Evolutionary conservation across 2,797 vertebrate species (phyloP), one percentile per base, ranked within the genome.

Genomic region (Pipistrellus pygmaeus): DNA sequence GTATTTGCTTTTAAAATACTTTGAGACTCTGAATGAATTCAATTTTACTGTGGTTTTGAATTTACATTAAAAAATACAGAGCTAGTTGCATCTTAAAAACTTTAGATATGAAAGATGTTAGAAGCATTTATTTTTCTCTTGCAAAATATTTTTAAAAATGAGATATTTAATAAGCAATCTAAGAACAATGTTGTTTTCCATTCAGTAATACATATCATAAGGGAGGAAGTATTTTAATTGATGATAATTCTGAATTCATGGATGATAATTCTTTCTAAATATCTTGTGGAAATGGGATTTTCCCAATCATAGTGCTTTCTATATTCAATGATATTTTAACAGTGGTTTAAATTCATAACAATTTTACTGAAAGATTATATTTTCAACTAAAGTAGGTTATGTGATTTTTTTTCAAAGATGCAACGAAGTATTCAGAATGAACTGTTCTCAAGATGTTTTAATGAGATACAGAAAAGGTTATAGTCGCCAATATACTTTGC

Each of bases 401-500:
- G 7, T 89, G 60, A 76, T 30, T 96, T 84, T 96, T 84, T 96
- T 80, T 72, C 15, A 57, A 41, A 92, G 53, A 75, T 8, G 44
- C 35, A 53, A 32, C 7, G 55, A 62, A 66, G 8, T 87, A 7
- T 66, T 88, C 78, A 71, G 27, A 83, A 76, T 55, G 18, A 90
- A 81, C 38, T 84, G 27, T 80, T 89, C 71, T 84, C 9, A 81
- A 69, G 46, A 53, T 27, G 30, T 80, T 85, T 82, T 93, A 77
- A 91, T 83, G 51, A 53, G 13, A 75, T 60, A n/a, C 15, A 71
- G 57, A 86, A 95, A 93, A 86, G 8, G 38, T 85, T 91, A 46
- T 89, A 71, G 25, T 80, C 86, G 60, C 18, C 91, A 93, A 44
- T 84, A 48, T 76, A 91, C 21, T 93, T 90, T 82, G 85, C 73